A percentile compares a stretch with the other conserved stretches of the same genome.
Conservation (phyloP, 2,888 invertebrate species). For the Theretra japonica region DNA sequence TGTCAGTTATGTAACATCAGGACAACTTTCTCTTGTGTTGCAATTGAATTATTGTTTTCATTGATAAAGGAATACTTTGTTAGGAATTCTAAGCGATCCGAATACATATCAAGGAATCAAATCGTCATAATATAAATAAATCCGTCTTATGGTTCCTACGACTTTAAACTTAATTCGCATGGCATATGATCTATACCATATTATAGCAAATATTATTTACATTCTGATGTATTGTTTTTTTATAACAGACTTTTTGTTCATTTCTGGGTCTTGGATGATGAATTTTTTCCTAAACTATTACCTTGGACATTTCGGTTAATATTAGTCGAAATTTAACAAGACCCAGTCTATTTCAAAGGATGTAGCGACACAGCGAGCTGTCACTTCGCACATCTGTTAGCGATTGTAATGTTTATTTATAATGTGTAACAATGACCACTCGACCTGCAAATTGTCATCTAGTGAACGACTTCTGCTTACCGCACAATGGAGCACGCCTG, state of each 20-base stretch:
- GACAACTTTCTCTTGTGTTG: conserved; percentile 37
- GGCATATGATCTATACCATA: no score
- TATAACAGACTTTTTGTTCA: no score
- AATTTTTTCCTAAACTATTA: background rate
- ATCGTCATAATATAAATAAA: no score
- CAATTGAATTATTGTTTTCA: conserved; percentile 12
- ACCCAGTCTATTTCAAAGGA: background rate
- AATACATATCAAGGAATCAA: no score
- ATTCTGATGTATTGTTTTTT: no score
- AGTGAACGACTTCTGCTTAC: conserved; percentile 58
- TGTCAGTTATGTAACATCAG: conserved; percentile 41
- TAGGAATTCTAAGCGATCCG: background rate
- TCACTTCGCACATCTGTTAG: conserved; percentile 70
- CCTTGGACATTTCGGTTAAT: background rate
- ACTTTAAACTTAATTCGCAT: no score
- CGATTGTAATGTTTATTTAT: conserved; percentile 77
- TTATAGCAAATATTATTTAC: no score
- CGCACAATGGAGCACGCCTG: conserved; percentile 76
- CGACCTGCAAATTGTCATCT: conserved; percentile 81
- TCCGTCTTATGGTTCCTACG: no score
- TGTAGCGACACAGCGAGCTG: background rate
- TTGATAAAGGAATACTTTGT: conserved; percentile 1
- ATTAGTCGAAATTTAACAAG: background rate
- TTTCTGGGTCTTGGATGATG: background rate
- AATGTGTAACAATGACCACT: conserved; percentile 74